phyloP scores from a whole-genome alignment of 35 echinoderm and acorn worm genomes.

The Lytechinus pictus region DNA sequence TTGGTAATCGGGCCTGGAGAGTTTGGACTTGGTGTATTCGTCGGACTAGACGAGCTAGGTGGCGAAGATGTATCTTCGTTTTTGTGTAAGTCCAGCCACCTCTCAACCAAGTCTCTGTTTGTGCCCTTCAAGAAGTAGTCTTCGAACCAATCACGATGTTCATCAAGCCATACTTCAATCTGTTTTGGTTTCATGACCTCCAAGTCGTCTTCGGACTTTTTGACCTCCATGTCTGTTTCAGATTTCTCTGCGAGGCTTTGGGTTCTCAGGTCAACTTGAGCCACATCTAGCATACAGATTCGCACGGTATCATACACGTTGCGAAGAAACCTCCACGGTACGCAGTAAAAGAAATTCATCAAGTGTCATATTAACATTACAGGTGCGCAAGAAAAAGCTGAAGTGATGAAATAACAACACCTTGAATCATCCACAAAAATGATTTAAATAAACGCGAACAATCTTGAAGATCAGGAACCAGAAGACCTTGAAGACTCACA shows the following conservation, averaged over 20 bases:
- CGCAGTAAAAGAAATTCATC: conserved; percentile 67
- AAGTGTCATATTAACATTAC: conserved; percentile 38
- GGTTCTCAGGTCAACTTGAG: background rate
- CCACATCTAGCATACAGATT: conserved; percentile 53
- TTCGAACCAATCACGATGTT: conserved; percentile 91
- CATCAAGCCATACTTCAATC: conserved; percentile 76
- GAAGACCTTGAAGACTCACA: conserved; percentile 11
- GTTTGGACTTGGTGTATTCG: conserved; percentile 43
- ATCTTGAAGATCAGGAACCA: background rate
- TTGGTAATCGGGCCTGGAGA: background rate
- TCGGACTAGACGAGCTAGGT: background rate
- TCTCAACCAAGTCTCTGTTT: conserved; percentile 73
- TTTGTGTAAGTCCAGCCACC: conserved; percentile 71
- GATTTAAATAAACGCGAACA: background rate
- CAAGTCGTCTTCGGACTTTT: background rate
- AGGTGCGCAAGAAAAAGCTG: background rate
- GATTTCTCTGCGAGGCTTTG: conserved; percentile 25
- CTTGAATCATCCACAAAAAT: background rate
- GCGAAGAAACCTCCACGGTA: conserved; percentile 56
- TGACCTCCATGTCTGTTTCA: conserved; percentile 52
- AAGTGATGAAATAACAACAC: background rate
- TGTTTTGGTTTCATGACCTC: conserved; percentile 61
- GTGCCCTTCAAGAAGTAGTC: conserved; percentile 79
- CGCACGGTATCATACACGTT: conserved; percentile 52
- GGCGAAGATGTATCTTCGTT: conserved; percentile 46